Evolutionary conservation across 1,140 invertebrate species (phyloP), one percentile per base, ranked within the genome.

Genomic region (Cotesia typhae): DNA sequence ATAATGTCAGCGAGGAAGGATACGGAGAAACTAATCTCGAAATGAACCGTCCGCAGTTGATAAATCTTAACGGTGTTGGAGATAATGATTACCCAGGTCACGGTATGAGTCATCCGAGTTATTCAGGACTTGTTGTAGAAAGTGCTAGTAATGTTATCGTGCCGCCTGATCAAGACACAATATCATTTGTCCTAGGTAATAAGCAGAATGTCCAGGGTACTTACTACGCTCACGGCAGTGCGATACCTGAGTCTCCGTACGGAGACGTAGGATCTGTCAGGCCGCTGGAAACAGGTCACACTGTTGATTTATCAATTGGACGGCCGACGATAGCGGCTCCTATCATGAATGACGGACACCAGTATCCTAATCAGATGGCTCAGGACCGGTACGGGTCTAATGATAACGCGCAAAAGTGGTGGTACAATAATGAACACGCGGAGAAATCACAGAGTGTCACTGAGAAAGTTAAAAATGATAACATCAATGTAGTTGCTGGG

Each of bases 111-210:
- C 80, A 83, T 79, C 80, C 80, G 4, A 38, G 35, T 65, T 71
- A 57, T 28, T 79, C 78, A 0, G 74, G 73, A 7, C 75, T 80
- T 6, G 63, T 79, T 35, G 78, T 84, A 0, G 89, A 90, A 36
- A 90, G 89, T 71, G 89, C 89, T 1, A 91, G 89, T 69, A 91
- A 90, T 57, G 88, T 92, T 52, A 88, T 90, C 51, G 89, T 92
- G 51, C 88, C 89, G 0, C 90, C 89, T 1, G 89, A 89, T 63
- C 90, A 91, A 74, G 88, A 91, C 67, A 90, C 89, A 1, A 90
- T 91, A 4, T 89, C 90, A 0, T 91, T 92, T 76, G 89, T 91
- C 4, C 82, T 91, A 3, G 90, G 90, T 1, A 90, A 90, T 67
- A 86, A 89, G 55, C 90, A 91, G 68, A 90, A 89, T 65, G 89